Evolutionary conservation across 2,797 vertebrate species (phyloP), one percentile per base, ranked within the genome.

Genomic region (Fundulus diaphanus): DNA sequence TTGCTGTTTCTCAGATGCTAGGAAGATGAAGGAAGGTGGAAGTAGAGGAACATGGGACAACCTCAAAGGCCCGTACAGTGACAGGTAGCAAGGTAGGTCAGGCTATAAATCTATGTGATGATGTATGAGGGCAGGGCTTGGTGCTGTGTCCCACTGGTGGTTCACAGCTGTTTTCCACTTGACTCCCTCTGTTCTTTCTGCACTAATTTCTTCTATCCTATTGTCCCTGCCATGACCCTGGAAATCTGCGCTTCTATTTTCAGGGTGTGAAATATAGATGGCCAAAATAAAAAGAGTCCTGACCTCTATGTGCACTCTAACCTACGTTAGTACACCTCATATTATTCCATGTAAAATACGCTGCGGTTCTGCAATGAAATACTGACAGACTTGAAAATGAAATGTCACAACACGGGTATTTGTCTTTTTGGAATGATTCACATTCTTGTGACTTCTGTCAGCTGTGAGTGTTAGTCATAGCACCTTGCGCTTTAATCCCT

Each of bases 111-210:
- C 84, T 75, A 65, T 68, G 74, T 61, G 77, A 78, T 83, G 85
- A 82, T 87, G 81, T 74, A 77, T 74, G 82, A 68, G 74, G 82
- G 78, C 51, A 54, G 76, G 68, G 73, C 80, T 78, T 87, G 82
- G 82, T 84, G 73, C n/a, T 7, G 74, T 76, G 73, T 74, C 76
- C 68, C 80, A 86, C 77, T 80, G 79, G 79, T 63, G 44, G 81
- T 83, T 86, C 88, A 76, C 68, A 15, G 79, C 82, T 68, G 73
- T 85, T 86, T 91, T 92, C 85, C 88, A 92, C 79, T 86, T 87
- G 81, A 88, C 89, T 87, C 83, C 82, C 49, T 63, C 48, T 78
- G 29, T 81, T 82, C 80, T 72, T 37, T 72, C 69, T 82, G 70
- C 77, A 80, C 76, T 73, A 49, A 80, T 80, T 83, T 85, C 63